Evolutionary conservation across 2,113 vertebrate species (phyloP), one percentile per base, ranked within the genome.

Genomic region (Nyctereutes procyonoides): DNA sequence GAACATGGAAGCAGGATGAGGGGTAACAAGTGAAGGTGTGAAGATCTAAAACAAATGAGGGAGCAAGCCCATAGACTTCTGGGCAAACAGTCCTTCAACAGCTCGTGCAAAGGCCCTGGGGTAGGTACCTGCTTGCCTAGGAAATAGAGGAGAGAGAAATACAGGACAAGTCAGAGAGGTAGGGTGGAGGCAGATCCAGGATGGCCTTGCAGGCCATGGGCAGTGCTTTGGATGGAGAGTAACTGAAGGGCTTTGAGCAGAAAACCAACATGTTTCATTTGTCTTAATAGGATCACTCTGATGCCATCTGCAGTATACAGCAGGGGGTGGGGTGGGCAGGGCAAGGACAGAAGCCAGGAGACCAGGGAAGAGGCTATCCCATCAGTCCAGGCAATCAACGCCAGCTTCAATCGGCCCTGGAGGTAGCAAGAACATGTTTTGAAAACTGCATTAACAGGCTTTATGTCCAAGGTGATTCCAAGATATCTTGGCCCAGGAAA

Each of bases 231-330:
- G 67, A 28, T n/a, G 30, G 32, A 69, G 30, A 32, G 22, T 5
- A 48, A 26, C 2, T 5, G 9, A 24, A 53, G 11, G 24, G 26
- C 35, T 82, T 13, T 5, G 74, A 26, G 30, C 4, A 48, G 56
- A 80, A 24, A 26, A 28, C 20, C 2, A 1, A 38, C 28, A 67
- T 30, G 20, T 22, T 63, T 58, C 38, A 2, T 35, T 69, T 82
- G 20, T 79, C 77, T 60, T 9, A 0, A 19, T 1, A 48, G 43
- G n/a, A 19, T 43, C 5, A 2, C 4, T 38, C 43, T 0, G 16
- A 48, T 53, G 38, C 67, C 51, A 17, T 26, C 14, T 51, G 56
- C 38, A 55, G 38, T 19, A 6, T 17, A 10, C 76, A 55, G 51
- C 20, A 7, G 30, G 53, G 11, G 26, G 35, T 22, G 69, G 8